Evolutionary conservation across 2,888 invertebrate species (phyloP).

Genomic region (Drosophila dives): DNA sequence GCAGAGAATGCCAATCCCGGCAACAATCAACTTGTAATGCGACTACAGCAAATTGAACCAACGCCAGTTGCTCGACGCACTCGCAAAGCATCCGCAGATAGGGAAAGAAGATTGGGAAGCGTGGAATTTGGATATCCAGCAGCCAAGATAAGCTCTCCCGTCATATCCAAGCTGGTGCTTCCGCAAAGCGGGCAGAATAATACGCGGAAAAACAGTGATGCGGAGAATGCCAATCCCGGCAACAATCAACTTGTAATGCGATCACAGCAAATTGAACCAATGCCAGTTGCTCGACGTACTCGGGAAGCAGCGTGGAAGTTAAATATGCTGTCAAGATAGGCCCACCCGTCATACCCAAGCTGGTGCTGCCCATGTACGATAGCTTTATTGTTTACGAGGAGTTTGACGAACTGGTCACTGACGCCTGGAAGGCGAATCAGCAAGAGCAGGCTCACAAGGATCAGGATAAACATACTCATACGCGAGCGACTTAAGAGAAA

Average conservation of each 20-base stretch:
- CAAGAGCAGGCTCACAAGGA: constrained; percentile 89
- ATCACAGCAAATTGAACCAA: constrained; percentile 64
- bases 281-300: too few species aligned
- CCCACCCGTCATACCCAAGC: constrained; percentile 85
- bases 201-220: constrained; percentile 34
- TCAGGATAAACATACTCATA: constrained; percentile 90
- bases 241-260: constrained; percentile 35
- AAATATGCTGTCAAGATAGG: constrained; percentile 74
- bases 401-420: constrained; percentile 91
- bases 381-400: constrained; percentile 97
- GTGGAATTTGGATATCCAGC: constrained; percentile 22
- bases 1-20: constrained; percentile 47
- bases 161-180: constrained; percentile 72
- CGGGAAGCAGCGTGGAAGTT: constrained; percentile 89
- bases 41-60: constrained; percentile 67
- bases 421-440: constrained; percentile 96
- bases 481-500: constrained; percentile 90
- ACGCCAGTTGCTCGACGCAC: too few species aligned
- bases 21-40: constrained; percentile 25
- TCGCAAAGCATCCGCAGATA: constrained; percentile 46
- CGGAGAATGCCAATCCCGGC: constrained; percentile 48
- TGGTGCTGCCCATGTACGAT: constrained; percentile 95
- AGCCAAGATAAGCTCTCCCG: constrained; percentile 57
- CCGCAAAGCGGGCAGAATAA: constrained; percentile 42
- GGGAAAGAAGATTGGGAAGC: background rate